phyloP scores from a whole-genome alignment of 2,888 invertebrate species.

The Torymus aiolomorphi region DNA sequence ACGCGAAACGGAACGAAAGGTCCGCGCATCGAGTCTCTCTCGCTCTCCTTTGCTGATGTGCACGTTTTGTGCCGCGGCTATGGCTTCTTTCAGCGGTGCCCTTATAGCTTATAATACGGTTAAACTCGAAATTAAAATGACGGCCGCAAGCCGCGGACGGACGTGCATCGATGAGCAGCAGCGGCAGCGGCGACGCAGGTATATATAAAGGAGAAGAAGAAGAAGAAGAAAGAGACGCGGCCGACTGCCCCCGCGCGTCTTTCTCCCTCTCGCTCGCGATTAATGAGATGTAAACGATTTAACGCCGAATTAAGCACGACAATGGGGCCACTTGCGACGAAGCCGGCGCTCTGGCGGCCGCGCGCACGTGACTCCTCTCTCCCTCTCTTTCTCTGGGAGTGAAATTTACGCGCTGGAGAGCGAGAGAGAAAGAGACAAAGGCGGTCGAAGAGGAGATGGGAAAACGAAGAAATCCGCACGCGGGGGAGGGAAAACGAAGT shows the following conservation, averaged over 20 bases:
- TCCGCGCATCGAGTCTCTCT: not conserved
- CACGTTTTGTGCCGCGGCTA: too few relatives aligned
- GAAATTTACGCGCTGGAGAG: conserved; percentile 40
- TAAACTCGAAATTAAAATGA: conserved; percentile 70
- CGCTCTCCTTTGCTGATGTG: not conserved
- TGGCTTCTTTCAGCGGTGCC: not conserved
- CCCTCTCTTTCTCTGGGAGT: not conserved
- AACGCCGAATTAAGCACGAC: conserved; percentile 75
- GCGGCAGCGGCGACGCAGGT: conserved; percentile 62
- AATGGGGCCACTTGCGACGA: conserved; percentile 65
- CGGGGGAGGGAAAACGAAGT: too few relatives aligned
- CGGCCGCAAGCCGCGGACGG: conserved; percentile 65
- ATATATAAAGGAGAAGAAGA: conserved; percentile 24
- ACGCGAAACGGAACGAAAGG: conserved; percentile 42
- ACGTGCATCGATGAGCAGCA: conserved; percentile 72
- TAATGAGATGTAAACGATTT: conserved; percentile 76
- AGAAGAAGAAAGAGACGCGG: not conserved
- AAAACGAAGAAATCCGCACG: not conserved
- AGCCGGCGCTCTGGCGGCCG: not conserved
- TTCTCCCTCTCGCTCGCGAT: conserved; percentile 63
- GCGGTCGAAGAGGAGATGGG: not conserved
- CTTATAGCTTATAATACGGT: conserved; percentile 45
- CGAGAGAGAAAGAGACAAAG: not conserved
- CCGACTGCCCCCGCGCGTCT: conserved; percentile 28
- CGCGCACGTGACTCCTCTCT: not conserved